These are phyloP conservation scores for Gonioctena quinquepunctata DNA, from an alignment of 1,140 invertebrate genomes.

Conservation along the genomic window DNA sequence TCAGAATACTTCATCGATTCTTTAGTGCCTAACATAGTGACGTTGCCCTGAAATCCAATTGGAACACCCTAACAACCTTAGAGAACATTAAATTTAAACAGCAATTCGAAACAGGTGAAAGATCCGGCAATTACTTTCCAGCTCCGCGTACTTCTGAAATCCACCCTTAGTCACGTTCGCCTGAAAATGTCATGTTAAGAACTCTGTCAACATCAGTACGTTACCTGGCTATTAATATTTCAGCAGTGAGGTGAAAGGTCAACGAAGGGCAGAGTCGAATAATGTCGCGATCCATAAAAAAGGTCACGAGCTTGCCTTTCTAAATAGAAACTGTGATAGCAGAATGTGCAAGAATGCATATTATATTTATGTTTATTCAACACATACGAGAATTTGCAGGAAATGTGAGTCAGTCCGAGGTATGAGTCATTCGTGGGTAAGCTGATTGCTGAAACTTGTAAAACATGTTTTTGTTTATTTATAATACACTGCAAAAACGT, in stretches of 20 bases:
- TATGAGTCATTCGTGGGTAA: not conserved
- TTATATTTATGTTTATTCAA: not conserved
- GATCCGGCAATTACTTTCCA: not conserved
- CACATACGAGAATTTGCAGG: not conserved
- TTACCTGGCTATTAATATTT: not conserved
- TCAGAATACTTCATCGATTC: no score
- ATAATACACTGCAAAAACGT: no score
- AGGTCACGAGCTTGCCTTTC: not conserved
- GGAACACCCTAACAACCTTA: no score
- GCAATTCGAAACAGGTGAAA: not conserved
- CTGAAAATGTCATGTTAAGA: not conserved
- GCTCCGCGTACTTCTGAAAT: not conserved
- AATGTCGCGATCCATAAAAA: not conserved
- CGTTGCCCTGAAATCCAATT: no score
- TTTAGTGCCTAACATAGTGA: no score
- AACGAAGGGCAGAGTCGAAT: not conserved
- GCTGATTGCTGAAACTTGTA: no score
- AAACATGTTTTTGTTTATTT: no score
- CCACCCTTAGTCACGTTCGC: not conserved
- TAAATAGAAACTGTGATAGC: not conserved
- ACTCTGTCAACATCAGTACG: not conserved
- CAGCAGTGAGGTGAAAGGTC: not conserved
- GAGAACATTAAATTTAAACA: no score
- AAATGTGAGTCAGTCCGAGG: not conserved
- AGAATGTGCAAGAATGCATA: not conserved